phyloP scores from a whole-genome alignment of 2,113 vertebrate genomes.

The Corythornis cristatus region DNA sequence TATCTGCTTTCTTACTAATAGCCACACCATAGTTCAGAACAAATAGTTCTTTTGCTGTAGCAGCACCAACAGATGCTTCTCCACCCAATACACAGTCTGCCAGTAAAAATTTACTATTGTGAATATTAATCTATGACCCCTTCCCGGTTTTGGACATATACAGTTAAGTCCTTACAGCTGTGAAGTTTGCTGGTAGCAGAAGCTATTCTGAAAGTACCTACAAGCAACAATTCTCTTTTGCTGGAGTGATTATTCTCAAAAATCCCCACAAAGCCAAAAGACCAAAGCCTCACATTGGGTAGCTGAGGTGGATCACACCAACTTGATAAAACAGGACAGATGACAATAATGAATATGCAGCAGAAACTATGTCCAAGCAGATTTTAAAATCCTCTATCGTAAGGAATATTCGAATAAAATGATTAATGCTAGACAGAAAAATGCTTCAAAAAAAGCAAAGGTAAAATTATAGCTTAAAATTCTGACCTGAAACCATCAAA shows the following conservation, averaged over 20 bases:
- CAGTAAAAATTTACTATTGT: background rate
- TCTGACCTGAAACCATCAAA: background rate
- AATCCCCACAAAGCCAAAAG: background rate
- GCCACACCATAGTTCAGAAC: no score
- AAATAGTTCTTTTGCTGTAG: background rate
- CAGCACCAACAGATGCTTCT: background rate
- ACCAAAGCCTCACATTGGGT: background rate
- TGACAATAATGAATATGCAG: background rate
- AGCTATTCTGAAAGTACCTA: background rate
- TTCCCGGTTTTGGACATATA: background rate
- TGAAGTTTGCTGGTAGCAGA: background rate
- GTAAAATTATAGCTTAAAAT: background rate
- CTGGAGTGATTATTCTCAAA: background rate
- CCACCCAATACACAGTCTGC: rapidly evolving
- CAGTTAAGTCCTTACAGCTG: background rate
- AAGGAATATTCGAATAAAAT: background rate
- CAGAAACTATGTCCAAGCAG: background rate
- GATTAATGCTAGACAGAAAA: background rate
- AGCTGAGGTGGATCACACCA: background rate
- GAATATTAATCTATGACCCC: background rate
- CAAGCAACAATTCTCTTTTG: background rate
- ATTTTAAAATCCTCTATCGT: background rate
- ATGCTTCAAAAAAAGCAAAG: background rate
- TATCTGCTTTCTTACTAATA: background rate
- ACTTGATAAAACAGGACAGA: background rate